Conservation (phyloP, 1,140 invertebrate species). For the Onthophagus taurus region DNA sequence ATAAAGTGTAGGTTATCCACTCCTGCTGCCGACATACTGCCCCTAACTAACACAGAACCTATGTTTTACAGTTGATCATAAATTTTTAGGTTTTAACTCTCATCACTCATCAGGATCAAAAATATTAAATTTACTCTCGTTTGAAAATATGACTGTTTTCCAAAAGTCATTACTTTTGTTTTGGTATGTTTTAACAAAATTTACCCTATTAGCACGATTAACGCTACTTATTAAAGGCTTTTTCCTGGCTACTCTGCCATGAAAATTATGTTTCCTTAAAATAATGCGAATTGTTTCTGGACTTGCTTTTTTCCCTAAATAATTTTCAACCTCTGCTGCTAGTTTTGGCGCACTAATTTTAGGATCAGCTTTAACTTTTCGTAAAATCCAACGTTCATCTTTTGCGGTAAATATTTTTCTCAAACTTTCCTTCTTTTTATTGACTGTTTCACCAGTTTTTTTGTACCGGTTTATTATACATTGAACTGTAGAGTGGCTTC, state of each 20-base stretch:
- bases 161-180: too few species aligned
- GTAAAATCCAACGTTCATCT: background rate
- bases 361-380: constrained; percentile 3
- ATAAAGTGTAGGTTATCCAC: too few species aligned
- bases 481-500: too few species aligned
- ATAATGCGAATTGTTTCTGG: background rate
- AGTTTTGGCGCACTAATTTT: constrained; percentile 1
- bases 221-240: constrained; percentile 11
- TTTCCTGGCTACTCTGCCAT: constrained; percentile 2
- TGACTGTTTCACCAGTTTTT: background rate
- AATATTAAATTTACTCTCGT: too few species aligned
- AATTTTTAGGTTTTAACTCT: too few species aligned
- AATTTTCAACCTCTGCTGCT: constrained; percentile 4
- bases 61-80: too few species aligned
- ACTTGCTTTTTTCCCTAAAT: background rate
- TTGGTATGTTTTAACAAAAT: too few species aligned
- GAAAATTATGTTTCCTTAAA: background rate
- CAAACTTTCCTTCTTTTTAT: background rate
- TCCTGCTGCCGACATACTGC: too few species aligned
- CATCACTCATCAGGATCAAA: too few species aligned
- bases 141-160: too few species aligned
- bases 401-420: background rate
- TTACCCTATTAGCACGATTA: constrained; percentile 10
- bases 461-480: constrained; percentile 4
- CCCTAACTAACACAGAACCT: too few species aligned